Evolutionary conservation across 2,113 vertebrate species (phyloP).

Genomic region (Nansenia antarctica): DNA sequence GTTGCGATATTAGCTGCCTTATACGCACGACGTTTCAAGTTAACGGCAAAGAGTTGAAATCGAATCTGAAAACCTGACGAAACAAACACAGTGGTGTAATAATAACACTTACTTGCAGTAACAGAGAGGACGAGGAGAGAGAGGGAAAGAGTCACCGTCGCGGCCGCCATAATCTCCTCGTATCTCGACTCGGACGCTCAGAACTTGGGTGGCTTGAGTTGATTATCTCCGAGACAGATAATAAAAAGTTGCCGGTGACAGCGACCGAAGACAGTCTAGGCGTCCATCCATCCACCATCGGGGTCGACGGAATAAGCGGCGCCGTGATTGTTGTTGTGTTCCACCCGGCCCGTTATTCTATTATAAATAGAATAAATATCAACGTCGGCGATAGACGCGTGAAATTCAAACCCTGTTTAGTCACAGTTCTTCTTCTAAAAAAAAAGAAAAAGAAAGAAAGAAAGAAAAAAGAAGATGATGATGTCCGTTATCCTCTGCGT

Average conservation of each 20-base stretch:
- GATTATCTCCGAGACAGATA: background rate
- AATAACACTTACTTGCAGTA: conserved; percentile 51
- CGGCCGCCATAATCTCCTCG: conserved; percentile 35
- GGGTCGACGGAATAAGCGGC: background rate
- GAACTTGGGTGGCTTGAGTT: conserved; percentile 9
- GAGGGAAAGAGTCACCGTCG: conserved; percentile 14
- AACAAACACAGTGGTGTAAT: background rate
- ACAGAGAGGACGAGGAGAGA: conserved; percentile 47
- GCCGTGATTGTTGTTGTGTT: background rate
- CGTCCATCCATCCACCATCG: background rate
- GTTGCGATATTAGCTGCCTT: no score
- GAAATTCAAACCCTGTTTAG: background rate
- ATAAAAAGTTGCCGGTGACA: background rate
- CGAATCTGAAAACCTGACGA: no score
- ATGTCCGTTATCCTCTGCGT: background rate
- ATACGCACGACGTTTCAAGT: no score
- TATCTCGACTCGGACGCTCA: background rate
- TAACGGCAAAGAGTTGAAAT: no score
- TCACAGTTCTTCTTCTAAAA: background rate
- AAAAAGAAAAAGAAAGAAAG: no score
- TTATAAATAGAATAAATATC: background rate
- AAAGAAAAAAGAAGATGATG: no score
- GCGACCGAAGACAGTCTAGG: background rate
- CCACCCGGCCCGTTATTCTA: background rate
- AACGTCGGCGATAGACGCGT: background rate